Evolutionary conservation across 2,113 vertebrate genomes (phyloP), one percentile per base, ranked within the genome.

Genomic region (Poeciliopsis turrubarensis): DNA sequence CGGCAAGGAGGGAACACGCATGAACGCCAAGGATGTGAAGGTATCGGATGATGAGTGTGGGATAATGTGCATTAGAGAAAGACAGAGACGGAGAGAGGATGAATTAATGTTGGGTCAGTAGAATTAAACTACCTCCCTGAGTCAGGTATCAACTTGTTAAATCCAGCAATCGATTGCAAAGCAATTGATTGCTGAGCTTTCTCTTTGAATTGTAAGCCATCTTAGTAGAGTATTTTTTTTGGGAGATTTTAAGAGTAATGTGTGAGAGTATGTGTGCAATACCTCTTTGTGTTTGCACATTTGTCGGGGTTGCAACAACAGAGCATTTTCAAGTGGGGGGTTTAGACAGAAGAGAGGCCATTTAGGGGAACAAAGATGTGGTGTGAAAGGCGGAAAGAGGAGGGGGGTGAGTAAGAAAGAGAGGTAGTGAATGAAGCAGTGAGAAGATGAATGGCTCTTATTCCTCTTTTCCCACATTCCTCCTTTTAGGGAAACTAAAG

Each of bases 11-110:
- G 96, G 97, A n/a, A 99, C 97, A 0, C 96, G 97, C 71, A 99
- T 99, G 97, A 99, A 98, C 22, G 30, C 94, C 88, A 95, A 96
- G 2, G 97, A 99, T 67, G 97, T 99, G 44, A 99, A 98, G 97
- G 97, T 99, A 97, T 91, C 30, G 15, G 47, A 93, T 66, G 68
- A 60, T 47, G 61, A 60, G 44, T 25, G 65, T 72, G 70, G 27
- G 68, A 63, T 77, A 32, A 39, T 60, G 34, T 61, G 51, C 10
- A 63, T 74, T 54, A 34, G 63, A 67, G 32, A 66, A 9, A 26
- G 63, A 77, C 30, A 70, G 41, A 75, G 13, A 17, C 1, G 8
- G 51, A 57, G n/a, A 57, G 26, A 64, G 60, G 34, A 51, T n/a
- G 12, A 57, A 57, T 57, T 54, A 6, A 60, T 80, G 32, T 63